A percentile compares a stretch with the other conserved stretches of the same genome.
phyloP scores from a whole-genome alignment of 2,113 vertebrate genomes.

The Rhabdornis inornatus region DNA sequence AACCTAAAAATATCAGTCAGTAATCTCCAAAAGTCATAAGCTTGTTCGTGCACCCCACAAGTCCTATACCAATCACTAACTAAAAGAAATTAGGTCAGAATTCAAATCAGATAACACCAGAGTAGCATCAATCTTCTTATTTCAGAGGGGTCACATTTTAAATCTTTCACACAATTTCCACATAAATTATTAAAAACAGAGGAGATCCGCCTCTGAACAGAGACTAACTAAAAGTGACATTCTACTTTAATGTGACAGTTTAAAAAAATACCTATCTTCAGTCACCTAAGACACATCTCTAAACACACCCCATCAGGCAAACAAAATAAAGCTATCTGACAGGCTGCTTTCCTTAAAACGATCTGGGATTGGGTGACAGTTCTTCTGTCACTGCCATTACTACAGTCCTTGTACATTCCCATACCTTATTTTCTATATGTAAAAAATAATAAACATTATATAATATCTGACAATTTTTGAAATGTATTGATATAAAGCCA shows the following conservation, averaged over 20 bases:
- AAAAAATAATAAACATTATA: neutral
- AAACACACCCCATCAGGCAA: neutral
- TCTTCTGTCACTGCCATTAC: neutral
- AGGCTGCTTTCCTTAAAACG: neutral
- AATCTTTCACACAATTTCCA: constrained; percentile 1
- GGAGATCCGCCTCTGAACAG: neutral
- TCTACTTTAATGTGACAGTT: neutral
- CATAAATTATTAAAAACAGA: neutral
- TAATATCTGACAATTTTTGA: neutral
- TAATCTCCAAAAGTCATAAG: constrained; percentile 41
- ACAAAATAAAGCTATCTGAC: neutral
- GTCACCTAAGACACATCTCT: neutral
- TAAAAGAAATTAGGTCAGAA: constrained; percentile 45
- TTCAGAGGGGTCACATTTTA: constrained; percentile 17
- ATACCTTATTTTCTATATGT: neutral
- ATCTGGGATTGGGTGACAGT: neutral
- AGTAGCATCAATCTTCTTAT: constrained; percentile 27
- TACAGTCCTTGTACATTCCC: neutral
- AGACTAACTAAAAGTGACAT: neutral
- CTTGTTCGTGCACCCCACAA: neutral
- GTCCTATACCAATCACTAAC: constrained; percentile 12
- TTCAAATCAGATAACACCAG: constrained; percentile 13
- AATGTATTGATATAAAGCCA: neutral
- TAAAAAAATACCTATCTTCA: neutral
- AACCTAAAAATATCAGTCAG: constrained; percentile 36